A percentile compares a stretch with the other conserved stretches of the same genome.
Conservation (phyloP, 2,888 invertebrate species). For the Phyllotreta cruciferae region DNA sequence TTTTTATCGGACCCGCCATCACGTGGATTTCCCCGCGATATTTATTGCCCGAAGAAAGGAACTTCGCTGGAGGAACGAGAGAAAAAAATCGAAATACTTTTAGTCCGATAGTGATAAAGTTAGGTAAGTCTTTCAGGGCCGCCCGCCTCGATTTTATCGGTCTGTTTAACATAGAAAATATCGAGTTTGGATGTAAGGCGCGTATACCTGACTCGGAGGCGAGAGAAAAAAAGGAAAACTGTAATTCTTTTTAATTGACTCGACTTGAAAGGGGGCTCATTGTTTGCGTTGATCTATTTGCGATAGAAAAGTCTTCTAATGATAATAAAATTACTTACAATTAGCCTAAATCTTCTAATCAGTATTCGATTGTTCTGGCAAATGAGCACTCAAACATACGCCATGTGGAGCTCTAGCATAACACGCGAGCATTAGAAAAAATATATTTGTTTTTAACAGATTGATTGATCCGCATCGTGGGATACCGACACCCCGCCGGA, state of each 20-base stretch:
- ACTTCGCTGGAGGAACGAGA: constrained; percentile 10
- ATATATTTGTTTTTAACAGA: not conserved
- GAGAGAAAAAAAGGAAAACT: too few species aligned
- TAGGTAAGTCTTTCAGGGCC: constrained; percentile 34
- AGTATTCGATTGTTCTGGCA: too few species aligned
- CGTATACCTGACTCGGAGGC: not conserved
- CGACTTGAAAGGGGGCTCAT: too few species aligned
- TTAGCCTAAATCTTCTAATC: too few species aligned
- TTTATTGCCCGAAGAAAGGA: constrained; percentile 35
- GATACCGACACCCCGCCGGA: not conserved
- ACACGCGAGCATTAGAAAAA: too few species aligned
- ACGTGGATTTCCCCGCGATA: constrained; percentile 36
- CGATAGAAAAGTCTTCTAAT: too few species aligned
- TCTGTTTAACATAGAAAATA: constrained; percentile 37
- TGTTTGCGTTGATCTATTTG: too few species aligned
- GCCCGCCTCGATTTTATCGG: constrained; percentile 34
- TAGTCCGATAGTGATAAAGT: constrained; percentile 38
- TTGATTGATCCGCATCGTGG: constrained; percentile 11
- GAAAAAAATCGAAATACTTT: constrained; percentile 35
- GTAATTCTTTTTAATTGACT: too few species aligned
- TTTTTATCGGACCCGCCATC: constrained; percentile 37
- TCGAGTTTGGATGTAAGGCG: constrained; percentile 28
- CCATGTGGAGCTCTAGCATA: too few species aligned
- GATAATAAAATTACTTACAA: too few species aligned
- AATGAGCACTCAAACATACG: too few species aligned